phyloP scores from a whole-genome alignment of 1,140 invertebrate species.

The Neodiprion lecontei region DNA sequence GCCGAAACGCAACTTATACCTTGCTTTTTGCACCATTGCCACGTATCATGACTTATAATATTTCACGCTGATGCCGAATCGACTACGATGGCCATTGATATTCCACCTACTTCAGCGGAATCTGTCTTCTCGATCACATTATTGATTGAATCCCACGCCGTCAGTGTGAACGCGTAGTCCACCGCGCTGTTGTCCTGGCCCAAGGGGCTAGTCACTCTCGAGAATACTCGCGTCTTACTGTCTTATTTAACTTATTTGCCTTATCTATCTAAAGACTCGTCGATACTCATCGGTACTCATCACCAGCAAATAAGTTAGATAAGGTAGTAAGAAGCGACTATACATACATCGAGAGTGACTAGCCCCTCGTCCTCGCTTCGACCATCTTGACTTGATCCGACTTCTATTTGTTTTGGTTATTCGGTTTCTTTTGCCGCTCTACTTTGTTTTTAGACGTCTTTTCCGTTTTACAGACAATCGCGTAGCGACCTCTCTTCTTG shows the following conservation, averaged over 20 bases:
- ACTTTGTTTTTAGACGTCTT: no score
- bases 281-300: no score
- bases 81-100: conserved; percentile 9
- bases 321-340: no score
- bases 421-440: conserved; percentile 4
- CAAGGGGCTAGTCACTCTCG: not conserved
- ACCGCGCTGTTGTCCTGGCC: not conserved
- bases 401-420: not conserved
- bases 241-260: no score
- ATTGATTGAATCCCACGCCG: conserved; percentile 15
- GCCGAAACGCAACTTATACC: conserved; percentile 13
- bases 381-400: conserved; percentile 14
- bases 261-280: no score
- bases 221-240: no score
- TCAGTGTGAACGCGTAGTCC: conserved; percentile 16
- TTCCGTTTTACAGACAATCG: no score
- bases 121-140: conserved; percentile 12
- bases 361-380: not conserved
- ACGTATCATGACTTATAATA: conserved; percentile 15
- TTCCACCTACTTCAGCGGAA: conserved; percentile 16
- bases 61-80: conserved; percentile 19
- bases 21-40: conserved; percentile 7
- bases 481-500: no score
- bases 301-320: not conserved
- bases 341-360: no score